Evolutionary conservation across 2,888 invertebrate genomes (phyloP).

Genomic region (Agrypnus murinus): DNA sequence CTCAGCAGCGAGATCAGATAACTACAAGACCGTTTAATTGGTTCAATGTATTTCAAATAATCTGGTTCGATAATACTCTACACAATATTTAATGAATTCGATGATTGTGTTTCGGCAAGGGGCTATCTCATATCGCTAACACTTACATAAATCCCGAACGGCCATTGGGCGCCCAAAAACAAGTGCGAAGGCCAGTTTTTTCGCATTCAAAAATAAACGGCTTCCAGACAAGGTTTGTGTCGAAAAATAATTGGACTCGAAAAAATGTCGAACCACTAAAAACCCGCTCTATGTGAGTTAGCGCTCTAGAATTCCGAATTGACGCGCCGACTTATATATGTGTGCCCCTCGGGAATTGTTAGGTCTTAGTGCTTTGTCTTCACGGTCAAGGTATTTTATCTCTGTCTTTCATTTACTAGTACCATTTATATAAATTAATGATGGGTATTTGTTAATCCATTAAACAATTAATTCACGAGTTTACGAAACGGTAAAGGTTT

Average conservation of each 20-base stretch:
- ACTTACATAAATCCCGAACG: conserved; percentile 62
- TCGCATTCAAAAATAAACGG: conserved; percentile 64
- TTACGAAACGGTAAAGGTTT: no score
- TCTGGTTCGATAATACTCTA: conserved; percentile 43
- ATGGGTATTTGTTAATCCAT: conserved; percentile 13
- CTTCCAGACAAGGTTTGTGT: conserved; percentile 65
- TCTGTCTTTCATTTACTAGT: conserved; percentile 25
- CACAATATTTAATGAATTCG: conserved; percentile 53
- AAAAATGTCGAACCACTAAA: conserved; percentile 66
- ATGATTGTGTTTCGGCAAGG: conserved; percentile 49
- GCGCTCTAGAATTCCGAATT: conserved; percentile 67
- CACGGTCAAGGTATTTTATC: conserved; percentile 29
- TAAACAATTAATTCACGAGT: conserved; percentile 8
- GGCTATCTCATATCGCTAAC: conserved; percentile 62
- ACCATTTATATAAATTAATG: not conserved
- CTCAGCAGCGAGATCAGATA: conserved; percentile 41
- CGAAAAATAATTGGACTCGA: conserved; percentile 68
- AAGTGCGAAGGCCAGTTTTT: conserved; percentile 65
- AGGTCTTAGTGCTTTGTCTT: conserved; percentile 40
- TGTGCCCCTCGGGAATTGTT: conserved; percentile 49
- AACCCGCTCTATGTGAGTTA: conserved; percentile 66
- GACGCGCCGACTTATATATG: conserved; percentile 65
- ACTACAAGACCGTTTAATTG: conserved; percentile 46
- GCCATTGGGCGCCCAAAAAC: conserved; percentile 61
- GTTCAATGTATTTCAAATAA: conserved; percentile 44